Evolutionary conservation across 2,113 vertebrate genomes (phyloP).

Genomic region (Cyphomyrus plagiostoma): DNA sequence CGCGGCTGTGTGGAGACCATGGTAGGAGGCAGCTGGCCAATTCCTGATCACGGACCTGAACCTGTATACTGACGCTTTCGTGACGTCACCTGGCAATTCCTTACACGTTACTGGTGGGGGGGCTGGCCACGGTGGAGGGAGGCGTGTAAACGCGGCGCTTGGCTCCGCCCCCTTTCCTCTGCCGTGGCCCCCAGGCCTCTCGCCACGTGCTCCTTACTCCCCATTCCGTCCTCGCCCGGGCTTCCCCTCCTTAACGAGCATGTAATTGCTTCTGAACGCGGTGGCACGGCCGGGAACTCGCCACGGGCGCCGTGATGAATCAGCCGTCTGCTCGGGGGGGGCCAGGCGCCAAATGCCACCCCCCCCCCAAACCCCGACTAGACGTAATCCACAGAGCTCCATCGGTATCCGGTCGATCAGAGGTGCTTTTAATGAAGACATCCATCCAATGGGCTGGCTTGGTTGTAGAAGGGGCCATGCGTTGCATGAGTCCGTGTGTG

Average conservation of each 20-base stretch:
- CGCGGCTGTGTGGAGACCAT: too few species aligned
- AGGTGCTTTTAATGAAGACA: neutral
- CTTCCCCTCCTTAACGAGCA: neutral
- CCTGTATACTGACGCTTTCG: neutral
- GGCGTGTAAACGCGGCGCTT: neutral
- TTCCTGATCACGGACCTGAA: neutral
- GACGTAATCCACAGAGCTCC: neutral
- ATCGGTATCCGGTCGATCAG: neutral
- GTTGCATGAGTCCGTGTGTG: neutral
- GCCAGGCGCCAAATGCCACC: neutral
- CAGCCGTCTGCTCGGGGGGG: neutral
- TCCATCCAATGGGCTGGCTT: neutral
- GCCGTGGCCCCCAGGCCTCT: too few species aligned
- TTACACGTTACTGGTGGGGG: neutral
- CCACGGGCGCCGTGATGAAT: neutral
- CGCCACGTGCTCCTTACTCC: neutral
- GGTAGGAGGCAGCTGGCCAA: neutral
- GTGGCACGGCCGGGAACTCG: neutral
- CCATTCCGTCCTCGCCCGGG: neutral
- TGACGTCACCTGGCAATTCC: neutral
- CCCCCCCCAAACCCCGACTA: neutral
- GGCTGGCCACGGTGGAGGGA: constrained; percentile 3
- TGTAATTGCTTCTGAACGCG: neutral
- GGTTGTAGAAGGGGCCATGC: neutral
- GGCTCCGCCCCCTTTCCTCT: neutral